These are phyloP conservation scores for Nemoura dubitans DNA, from an alignment of 2,888 invertebrate species.

Conservation along the genomic window DNA sequence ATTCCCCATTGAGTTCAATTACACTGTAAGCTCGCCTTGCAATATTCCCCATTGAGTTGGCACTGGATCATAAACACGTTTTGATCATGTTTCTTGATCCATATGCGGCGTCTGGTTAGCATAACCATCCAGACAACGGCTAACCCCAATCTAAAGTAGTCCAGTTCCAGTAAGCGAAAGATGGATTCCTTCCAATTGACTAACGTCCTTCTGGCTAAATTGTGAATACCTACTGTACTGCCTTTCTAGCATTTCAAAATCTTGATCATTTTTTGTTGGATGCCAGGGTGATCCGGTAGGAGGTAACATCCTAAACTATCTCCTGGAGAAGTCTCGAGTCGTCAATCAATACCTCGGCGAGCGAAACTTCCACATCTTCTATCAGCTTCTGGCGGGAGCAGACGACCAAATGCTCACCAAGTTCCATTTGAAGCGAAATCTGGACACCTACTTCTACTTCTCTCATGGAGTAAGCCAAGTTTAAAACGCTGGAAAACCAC, in stretches of 20 bases:
- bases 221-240: too few species aligned
- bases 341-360: conserved; percentile 85
- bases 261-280: neutral
- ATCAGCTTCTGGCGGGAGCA: conserved; percentile 83
- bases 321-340: conserved; percentile 90
- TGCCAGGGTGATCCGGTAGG: conserved; percentile 77
- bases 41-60: neutral
- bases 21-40: too few species aligned
- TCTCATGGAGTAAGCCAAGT: conserved; percentile 72
- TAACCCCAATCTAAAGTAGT: too few species aligned
- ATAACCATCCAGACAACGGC: neutral
- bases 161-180: too few species aligned
- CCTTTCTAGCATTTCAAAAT: too few species aligned
- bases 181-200: too few species aligned
- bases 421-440: conserved; percentile 73
- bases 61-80: too few species aligned
- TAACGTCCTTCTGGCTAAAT: too few species aligned
- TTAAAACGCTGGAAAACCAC: conserved; percentile 21
- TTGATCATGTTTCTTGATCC: too few species aligned
- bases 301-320: conserved; percentile 89
- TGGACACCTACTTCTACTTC: conserved; percentile 80
- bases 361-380: conserved; percentile 92
- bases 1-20: neutral
- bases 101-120: neutral
- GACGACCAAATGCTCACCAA: conserved; percentile 71